Conservation (phyloP, 2,888 invertebrate species). For the Sphecodes monilicornis region DNA sequence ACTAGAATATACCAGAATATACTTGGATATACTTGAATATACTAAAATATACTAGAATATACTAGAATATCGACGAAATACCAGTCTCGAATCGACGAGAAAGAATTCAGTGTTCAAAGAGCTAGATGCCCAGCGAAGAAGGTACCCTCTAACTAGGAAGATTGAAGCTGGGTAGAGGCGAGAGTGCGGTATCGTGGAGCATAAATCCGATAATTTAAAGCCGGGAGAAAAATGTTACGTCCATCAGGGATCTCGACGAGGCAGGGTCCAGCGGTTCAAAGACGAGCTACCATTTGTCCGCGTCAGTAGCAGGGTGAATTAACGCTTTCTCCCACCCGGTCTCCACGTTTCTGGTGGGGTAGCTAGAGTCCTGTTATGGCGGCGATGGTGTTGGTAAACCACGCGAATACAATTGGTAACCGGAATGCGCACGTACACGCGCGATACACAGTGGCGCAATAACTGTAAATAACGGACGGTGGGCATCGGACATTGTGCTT, state of each 20-base stretch:
- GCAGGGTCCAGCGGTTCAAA: constrained; percentile 11
- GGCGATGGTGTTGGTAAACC: not conserved
- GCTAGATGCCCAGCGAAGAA: not conserved
- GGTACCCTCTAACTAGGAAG: not conserved
- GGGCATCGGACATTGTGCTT: constrained; percentile 63
- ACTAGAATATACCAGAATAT: no score
- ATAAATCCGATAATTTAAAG: constrained; percentile 18
- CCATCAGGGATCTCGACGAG: constrained; percentile 7
- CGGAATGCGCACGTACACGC: constrained; percentile 20
- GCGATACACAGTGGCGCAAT: constrained; percentile 49
- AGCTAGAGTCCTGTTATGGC: not conserved
- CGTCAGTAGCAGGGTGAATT: constrained; percentile 20
- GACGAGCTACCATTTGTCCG: constrained; percentile 10
- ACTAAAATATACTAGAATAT: no score
- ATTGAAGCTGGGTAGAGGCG: not conserved
- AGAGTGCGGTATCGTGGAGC: not conserved
- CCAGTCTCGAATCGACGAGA: not conserved
- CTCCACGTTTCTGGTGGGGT: not conserved
- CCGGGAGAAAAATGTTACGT: constrained; percentile 11
- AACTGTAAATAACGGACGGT: constrained; percentile 68
- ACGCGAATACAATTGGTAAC: constrained; percentile 16
- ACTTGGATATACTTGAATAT: no score
- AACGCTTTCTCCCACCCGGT: constrained; percentile 1
- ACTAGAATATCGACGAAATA: no score
- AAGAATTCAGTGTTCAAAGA: not conserved